phyloP scores from a whole-genome alignment of 2,797 vertebrate genomes.

The Lagocephalus sceleratus region DNA sequence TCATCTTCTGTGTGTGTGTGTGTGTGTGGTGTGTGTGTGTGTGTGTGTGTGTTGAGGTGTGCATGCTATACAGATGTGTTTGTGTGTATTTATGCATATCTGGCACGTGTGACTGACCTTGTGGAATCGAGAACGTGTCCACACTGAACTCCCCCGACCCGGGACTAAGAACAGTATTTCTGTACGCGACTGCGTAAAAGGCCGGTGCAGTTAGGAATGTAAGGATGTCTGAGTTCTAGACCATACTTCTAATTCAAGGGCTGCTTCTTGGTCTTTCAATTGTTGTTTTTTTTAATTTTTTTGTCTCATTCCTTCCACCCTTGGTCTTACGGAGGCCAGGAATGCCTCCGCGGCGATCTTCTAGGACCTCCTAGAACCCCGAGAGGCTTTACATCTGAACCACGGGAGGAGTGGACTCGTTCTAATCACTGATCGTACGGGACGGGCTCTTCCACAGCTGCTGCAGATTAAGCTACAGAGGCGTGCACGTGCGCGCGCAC shows the following conservation, averaged over 20 bases:
- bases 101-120: conserved; percentile 31
- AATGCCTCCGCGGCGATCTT: conserved; percentile 20
- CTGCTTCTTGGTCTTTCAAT: conserved; percentile 20
- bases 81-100: conserved; percentile 22
- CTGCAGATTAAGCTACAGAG: conserved; percentile 69
- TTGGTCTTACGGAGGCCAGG: conserved; percentile 54
- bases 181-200: conserved; percentile 14
- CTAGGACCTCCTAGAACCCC: conserved; percentile 31
- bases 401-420: conserved; percentile 46
- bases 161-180: conserved; percentile 65
- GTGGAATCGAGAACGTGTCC: conserved; percentile 44
- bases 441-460: conserved; percentile 49
- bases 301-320: conserved; percentile 61
- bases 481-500: conserved; percentile 9
- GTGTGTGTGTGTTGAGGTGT: conserved; percentile 21
- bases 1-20: conserved; percentile 17
- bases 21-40: conserved; percentile 24
- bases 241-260: conserved; percentile 6
- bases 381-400: conserved; percentile 55
- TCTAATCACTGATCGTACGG: conserved; percentile 16
- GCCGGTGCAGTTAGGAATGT: conserved; percentile 13
- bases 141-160: conserved; percentile 43
- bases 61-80: conserved; percentile 14
- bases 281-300: conserved; percentile 14
- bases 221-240: conserved; percentile 16